These are phyloP conservation scores for Sturnira hondurensis DNA, from an alignment of 2,113 vertebrate genomes.

Conservation along the genomic window DNA sequence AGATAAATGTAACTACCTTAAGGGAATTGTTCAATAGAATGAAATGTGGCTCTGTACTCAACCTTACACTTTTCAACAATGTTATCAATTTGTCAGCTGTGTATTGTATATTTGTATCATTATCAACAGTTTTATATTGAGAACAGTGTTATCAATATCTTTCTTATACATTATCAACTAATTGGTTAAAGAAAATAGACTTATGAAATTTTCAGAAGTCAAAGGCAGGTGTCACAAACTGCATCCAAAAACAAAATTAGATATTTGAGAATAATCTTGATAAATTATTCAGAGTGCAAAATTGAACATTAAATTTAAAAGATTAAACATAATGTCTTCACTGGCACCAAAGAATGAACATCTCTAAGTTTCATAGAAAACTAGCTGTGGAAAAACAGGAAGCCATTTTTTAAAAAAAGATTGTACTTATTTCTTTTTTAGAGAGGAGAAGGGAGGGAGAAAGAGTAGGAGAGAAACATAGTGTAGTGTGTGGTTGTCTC, in stretches of 20 bases:
- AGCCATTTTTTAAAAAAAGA: not conserved
- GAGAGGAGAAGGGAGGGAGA: too few species aligned
- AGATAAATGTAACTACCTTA: not conserved
- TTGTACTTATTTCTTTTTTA: too few species aligned
- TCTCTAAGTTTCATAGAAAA: not conserved
- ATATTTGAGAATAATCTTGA: not conserved
- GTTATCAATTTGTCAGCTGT: not conserved
- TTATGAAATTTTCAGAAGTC: not conserved
- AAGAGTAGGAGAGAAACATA: too few species aligned
- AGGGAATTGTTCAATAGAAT: not conserved
- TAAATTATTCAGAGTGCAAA: not conserved
- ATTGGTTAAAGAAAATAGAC: not conserved
- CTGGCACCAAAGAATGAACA: not conserved
- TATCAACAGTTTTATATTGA: not conserved
- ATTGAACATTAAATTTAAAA: not conserved
- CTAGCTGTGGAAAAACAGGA: not conserved
- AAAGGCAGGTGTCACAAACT: not conserved
- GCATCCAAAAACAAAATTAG: not conserved
- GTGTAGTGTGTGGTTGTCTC: too few species aligned
- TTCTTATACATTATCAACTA: not conserved
- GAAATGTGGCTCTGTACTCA: not conserved
- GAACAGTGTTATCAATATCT: not conserved
- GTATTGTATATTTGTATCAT: not conserved
- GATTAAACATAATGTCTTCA: not conserved
- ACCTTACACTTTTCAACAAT: not conserved